phyloP scores from a whole-genome alignment of 2,888 invertebrate species.

The Euphydryas editha region DNA sequence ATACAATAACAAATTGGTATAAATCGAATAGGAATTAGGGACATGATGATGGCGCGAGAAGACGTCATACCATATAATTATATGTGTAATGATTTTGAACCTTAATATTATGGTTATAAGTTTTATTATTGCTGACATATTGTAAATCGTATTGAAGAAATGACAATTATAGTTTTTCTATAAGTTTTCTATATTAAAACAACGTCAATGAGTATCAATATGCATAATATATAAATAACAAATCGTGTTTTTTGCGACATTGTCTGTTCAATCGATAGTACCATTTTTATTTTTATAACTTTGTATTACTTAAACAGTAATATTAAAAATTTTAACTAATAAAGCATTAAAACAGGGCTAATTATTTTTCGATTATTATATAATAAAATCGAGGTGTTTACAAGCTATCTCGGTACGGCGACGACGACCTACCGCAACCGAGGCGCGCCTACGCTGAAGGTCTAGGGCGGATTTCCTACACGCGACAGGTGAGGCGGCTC shows the following conservation, averaged over 20 bases:
- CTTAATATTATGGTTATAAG: not conserved
- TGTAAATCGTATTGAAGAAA: too few species aligned
- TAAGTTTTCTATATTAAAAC: too few species aligned
- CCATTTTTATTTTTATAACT: too few species aligned
- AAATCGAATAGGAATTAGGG: constrained; percentile 27
- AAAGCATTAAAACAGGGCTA: too few species aligned
- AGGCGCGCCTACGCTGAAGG: constrained; percentile 29
- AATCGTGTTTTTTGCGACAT: too few species aligned
- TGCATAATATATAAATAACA: too few species aligned
- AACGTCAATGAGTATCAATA: too few species aligned
- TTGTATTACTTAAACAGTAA: too few species aligned
- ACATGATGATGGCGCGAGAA: constrained; percentile 18
- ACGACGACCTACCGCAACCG: constrained; percentile 29
- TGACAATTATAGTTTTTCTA: too few species aligned
- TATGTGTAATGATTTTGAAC: not conserved
- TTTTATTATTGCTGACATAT: not conserved
- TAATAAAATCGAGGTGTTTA: not conserved
- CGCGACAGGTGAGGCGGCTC: constrained; percentile 45
- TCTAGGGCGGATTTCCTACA: constrained; percentile 23
- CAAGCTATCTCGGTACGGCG: constrained; percentile 15
- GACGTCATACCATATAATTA: not conserved
- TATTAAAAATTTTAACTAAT: too few species aligned
- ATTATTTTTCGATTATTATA: too few species aligned
- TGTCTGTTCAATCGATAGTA: too few species aligned
- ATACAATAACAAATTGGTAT: constrained; percentile 22